These are phyloP conservation scores for Burhinus oedicnemus DNA, from an alignment of 2,113 vertebrate genomes.

Conservation along the genomic window DNA sequence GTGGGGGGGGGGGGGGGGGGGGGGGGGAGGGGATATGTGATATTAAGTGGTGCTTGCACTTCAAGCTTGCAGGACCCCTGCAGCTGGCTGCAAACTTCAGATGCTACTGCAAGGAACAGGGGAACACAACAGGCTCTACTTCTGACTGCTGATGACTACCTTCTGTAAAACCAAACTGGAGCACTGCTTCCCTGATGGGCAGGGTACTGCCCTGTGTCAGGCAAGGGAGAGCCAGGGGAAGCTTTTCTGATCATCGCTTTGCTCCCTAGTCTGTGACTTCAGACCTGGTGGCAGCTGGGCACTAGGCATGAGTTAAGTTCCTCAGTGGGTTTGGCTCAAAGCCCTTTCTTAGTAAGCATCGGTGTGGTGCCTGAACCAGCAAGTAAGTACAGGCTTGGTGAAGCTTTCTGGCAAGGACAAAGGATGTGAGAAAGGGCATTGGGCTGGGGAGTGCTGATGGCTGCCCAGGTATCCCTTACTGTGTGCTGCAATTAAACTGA, in stretches of 20 bases:
- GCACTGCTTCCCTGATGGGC: background rate
- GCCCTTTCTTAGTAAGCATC: background rate
- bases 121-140: background rate
- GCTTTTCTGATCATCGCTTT: background rate
- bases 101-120: background rate
- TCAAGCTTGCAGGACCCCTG: background rate
- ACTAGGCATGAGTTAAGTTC: rapidly evolving
- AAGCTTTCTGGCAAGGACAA: background rate
- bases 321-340: background rate
- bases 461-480: background rate
- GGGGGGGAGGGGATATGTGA: background rate
- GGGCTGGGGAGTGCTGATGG: background rate
- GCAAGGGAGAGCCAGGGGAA: background rate
- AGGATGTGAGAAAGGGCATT: background rate
- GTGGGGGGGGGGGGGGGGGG: too few relatives aligned
- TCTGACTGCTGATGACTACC: background rate
- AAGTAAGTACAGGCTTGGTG: background rate
- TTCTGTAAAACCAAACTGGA: background rate
- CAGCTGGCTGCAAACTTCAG: background rate
- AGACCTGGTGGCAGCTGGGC: background rate
- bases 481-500: background rate
- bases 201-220: background rate
- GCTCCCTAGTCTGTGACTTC: background rate
- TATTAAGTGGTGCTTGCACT: too few relatives aligned
- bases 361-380: rapidly evolving